Percentiles rank a stretch among this genome's conserved stretches.
These are phyloP conservation scores for Allophyes oxyacanthae DNA, from an alignment of 2,888 invertebrate species.

Conservation along the genomic window DNA sequence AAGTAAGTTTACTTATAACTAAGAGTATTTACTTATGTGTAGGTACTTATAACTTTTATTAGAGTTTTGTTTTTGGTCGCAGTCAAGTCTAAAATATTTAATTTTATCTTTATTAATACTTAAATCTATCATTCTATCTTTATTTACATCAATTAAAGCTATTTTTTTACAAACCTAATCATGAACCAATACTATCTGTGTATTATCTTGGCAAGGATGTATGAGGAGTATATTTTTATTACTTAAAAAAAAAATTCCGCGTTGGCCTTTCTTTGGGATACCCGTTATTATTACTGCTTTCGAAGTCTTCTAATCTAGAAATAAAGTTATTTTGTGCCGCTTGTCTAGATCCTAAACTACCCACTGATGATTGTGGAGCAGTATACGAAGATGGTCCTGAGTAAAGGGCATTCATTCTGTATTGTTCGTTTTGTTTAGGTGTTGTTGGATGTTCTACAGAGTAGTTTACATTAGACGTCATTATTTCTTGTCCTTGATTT, in stretches of 20 bases:
- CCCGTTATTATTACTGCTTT: conserved; percentile 68
- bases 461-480: conserved; percentile 71
- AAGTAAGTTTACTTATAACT: not conserved
- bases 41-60: not conserved
- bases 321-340: conserved; percentile 62
- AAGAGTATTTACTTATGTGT: not conserved
- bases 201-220: conserved; percentile 10
- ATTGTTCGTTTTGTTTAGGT: conserved; percentile 58
- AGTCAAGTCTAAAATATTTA: conserved; percentile 26
- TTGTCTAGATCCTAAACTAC: conserved; percentile 69
- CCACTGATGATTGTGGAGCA: conserved; percentile 80
- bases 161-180: not conserved
- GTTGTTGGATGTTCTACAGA: conserved; percentile 69
- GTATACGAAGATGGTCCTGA: conserved; percentile 83
- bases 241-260: conserved; percentile 66
- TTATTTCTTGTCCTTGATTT: conserved; percentile 55
- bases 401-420: conserved; percentile 69
- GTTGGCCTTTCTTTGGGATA: conserved; percentile 72
- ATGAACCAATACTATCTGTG: not conserved
- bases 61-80: conserved; percentile 41
- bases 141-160: conserved; percentile 29
- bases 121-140: conserved; percentile 21
- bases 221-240: conserved; percentile 17
- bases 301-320: conserved; percentile 77
- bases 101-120: not conserved